Evolutionary conservation across 35 echinoderm and acorn worm genomes (phyloP), one percentile per base, ranked within the genome.

Genomic region (Heliocidaris erythrogramma): DNA sequence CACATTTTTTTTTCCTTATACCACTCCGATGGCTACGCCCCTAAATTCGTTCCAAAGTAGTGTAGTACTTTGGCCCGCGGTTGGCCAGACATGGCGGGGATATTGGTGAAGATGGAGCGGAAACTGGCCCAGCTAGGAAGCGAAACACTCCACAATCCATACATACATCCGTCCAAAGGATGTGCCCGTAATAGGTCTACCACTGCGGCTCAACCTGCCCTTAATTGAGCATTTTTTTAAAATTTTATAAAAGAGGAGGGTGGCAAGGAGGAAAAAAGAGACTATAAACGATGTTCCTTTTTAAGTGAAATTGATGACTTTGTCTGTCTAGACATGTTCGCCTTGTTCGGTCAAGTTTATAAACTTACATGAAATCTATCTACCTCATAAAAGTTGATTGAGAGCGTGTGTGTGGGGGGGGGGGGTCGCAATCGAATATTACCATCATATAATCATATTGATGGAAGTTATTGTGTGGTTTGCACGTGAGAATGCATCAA

Each of bases 81-180:
- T 56, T 56, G 52, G 52, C 52, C 52, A 56, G 52, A 56, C 52
- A 56, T 14, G 52, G 14, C 2, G 10, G 52, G 52, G 52, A 10
- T 56, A 56, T 11, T 42, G 7, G 52, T 56, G 5, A 10, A 12
- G 52, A 56, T 56, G 52, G 14, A 56, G 9, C 10, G 52, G 52
- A 56, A 56, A 56, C 52, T 56, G 10, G 65, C 65, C 65, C 65
- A 78, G 65, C 65, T 21, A 78, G 65, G 65, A 78, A 78, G 27
- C 17, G 21, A 78, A 78, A 78, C 65, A 78, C 65, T 29, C 65
- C 65, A 78, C 65, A 78, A 78, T 4, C 65, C 65, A 27, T n/a
- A 78, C 65, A 78, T 78, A 78, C 65, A 78, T 78, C 65, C 65
- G 65, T 78, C 65, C 65, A n/a, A 78, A 17, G 65, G 65, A 78